Percentiles rank a stretch among this genome's conserved stretches.
Evolutionary conservation across 1,140 invertebrate species (phyloP).

Genomic region (Drosophila tristis): DNA sequence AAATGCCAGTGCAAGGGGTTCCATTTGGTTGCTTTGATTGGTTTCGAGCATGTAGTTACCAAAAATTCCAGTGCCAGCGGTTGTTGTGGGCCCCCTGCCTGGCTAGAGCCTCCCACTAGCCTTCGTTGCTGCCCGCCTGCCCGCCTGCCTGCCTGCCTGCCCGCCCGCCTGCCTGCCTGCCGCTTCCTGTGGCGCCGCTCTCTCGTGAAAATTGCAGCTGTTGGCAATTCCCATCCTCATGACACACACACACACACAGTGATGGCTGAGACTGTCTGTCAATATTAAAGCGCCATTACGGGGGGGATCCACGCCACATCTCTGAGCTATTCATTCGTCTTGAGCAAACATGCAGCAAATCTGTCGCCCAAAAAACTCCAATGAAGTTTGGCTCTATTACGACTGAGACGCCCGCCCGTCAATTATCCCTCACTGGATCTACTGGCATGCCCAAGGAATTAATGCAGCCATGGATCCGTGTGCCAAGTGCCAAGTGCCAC

Average conservation of each 20-base stretch:
- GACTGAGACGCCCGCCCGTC: no score
- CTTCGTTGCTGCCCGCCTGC: no score
- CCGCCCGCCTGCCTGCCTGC: no score
- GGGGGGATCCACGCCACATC: neutral
- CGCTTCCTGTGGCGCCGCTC: constrained; percentile 16
- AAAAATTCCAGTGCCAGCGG: constrained; percentile 50
- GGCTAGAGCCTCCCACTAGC: constrained; percentile 1
- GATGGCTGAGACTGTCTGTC: constrained; percentile 39
- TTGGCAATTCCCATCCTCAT: constrained; percentile 55
- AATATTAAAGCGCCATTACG: constrained; percentile 69
- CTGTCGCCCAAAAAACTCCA: neutral
- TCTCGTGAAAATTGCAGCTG: constrained; percentile 59
- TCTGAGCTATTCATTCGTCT: neutral
- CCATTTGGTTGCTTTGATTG: constrained; percentile 75
- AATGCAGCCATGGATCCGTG: no score
- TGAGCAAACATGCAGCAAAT: neutral
- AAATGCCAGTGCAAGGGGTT: constrained; percentile 67
- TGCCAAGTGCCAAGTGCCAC: no score
- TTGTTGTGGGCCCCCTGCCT: constrained; percentile 8
- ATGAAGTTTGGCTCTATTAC: no score
- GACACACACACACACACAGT: constrained; percentile 1
- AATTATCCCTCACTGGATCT: no score
- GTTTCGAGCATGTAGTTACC: constrained; percentile 55
- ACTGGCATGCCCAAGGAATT: no score
- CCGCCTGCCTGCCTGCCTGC: no score